Evolutionary conservation across 2,797 vertebrate species (phyloP), one percentile per base, ranked within the genome.

Genomic region (Myotis vivesi): DNA sequence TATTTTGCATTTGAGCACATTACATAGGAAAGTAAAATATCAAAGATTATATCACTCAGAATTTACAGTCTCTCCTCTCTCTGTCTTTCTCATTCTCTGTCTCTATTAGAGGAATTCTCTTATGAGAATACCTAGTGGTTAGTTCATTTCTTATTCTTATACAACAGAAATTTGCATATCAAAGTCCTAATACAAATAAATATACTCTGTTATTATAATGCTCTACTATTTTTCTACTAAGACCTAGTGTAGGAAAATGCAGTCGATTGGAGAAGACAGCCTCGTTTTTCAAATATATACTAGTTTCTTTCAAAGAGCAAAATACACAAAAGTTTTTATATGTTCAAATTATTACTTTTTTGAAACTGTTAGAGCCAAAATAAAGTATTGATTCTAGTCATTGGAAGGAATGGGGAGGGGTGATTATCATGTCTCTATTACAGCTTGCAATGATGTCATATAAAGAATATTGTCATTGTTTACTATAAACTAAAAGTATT

Each of bases 111-210:
- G 41, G 17, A 87, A 59, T 81, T 55, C 23, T 91, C 22, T 95
- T 80, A 77, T 49, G 30, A 84, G 75, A 92, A 71, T 89, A 94
- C 95, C 69, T 98, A 97, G 97, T 98, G 98, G 98, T 98, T 98
- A 98, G 92, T 98, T 97, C 97, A 98, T 98, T 98, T 98, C 95
- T 98, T 28, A 94, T 93, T 95, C 51, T 91, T 91, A 89, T 98
- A 98, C 98, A 99, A 98, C 94, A 97, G 5, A 6, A 81, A 99
- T 99, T 99, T 99, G 97, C 98, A 98, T 98, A 98, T 99, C 99
- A 99, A 99, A 99, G 98, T 97, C 95, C 76, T 94, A 94, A 95
- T 95, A 98, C 92, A 97, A 98, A 97, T 98, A 98, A 99, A 98
- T 98, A 98, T 88, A 96, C 87, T 33, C 5, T 53, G 93, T 97